A percentile compares a stretch with the other conserved stretches of the same genome.
Conservation (phyloP, 2,113 vertebrate genomes). For the Malurus melanocephalus region DNA sequence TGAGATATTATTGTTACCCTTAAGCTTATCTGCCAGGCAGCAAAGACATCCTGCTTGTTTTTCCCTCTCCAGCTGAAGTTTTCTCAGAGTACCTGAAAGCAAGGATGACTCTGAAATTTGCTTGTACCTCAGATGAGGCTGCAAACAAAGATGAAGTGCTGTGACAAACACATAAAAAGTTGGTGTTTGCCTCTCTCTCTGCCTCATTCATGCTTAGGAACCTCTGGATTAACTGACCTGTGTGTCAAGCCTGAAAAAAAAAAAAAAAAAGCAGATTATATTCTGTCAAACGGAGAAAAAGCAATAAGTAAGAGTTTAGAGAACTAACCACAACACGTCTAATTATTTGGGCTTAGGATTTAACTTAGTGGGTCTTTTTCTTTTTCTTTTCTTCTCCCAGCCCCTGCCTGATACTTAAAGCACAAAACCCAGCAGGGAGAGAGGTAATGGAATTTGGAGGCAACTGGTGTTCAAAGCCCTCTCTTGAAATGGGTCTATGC, state of each 20-base stretch:
- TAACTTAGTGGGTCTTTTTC: not conserved
- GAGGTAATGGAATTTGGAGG: conserved; percentile 57
- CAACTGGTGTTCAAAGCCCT: conserved; percentile 53
- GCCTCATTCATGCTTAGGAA: not conserved
- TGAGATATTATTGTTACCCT: not conserved
- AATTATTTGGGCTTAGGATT: conserved; percentile 53
- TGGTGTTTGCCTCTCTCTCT: conserved; percentile 15
- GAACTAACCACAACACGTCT: conserved; percentile 27
- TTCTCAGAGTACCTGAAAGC: not conserved
- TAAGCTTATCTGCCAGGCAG: not conserved
- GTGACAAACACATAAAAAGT: not conserved
- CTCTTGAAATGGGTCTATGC: conserved; percentile 32
- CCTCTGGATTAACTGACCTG: conserved; percentile 12
- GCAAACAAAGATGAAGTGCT: conserved; percentile 37
- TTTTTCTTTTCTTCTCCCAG: conserved; percentile 42
- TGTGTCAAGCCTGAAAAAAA: not conserved
- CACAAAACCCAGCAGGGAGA: conserved; percentile 62
- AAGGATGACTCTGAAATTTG: conserved; percentile 8
- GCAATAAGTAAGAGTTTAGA: conserved; percentile 30
- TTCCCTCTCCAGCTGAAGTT: not conserved
- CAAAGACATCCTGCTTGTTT: not conserved
- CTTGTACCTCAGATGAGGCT: not conserved
- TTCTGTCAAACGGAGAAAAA: conserved; percentile 9
- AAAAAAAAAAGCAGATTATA: conserved; percentile 14
- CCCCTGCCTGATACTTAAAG: conserved; percentile 31